phyloP scores from a whole-genome alignment of 64 coral and sea anemone species.

The Exaiptasia diaphana region DNA sequence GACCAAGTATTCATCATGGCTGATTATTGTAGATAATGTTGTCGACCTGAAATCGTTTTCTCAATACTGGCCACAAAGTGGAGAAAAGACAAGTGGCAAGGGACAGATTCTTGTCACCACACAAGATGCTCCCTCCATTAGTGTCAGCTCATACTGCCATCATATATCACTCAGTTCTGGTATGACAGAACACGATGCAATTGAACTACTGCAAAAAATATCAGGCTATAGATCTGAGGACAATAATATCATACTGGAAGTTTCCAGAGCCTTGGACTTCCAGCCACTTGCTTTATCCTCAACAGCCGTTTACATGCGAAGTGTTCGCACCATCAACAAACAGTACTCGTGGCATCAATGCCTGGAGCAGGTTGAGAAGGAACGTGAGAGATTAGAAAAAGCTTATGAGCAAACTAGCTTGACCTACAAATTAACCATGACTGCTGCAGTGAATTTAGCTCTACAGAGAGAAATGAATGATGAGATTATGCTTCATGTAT shows the following conservation, averaged over 20 bases:
- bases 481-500: no score
- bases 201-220: background rate
- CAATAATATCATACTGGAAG: background rate
- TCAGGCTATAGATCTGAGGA: background rate
- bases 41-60: background rate
- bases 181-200: slow-evolving; percentile 11
- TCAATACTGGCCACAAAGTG: background rate
- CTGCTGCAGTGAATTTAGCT: no score
- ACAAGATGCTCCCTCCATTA: slow-evolving; percentile 33
- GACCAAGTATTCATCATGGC: slow-evolving; percentile 20
- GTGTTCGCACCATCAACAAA: no score
- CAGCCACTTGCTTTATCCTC: slow-evolving; percentile 38
- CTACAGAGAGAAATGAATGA: no score
- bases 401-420: no score
- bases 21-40: slow-evolving; percentile 60
- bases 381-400: no score
- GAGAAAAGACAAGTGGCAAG: slow-evolving; percentile 13
- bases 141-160: background rate
- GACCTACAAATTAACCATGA: no score
- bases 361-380: no score
- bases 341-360: no score
- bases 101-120: slow-evolving; percentile 63
- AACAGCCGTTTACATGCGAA: slow-evolving; percentile 4
- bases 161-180: slow-evolving; percentile 9
- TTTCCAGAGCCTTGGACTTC: slow-evolving; percentile 21